These are phyloP conservation scores for Chrysomallon squamiferum DNA, from an alignment of 1,140 invertebrate genomes.

Conservation along the genomic window DNA sequence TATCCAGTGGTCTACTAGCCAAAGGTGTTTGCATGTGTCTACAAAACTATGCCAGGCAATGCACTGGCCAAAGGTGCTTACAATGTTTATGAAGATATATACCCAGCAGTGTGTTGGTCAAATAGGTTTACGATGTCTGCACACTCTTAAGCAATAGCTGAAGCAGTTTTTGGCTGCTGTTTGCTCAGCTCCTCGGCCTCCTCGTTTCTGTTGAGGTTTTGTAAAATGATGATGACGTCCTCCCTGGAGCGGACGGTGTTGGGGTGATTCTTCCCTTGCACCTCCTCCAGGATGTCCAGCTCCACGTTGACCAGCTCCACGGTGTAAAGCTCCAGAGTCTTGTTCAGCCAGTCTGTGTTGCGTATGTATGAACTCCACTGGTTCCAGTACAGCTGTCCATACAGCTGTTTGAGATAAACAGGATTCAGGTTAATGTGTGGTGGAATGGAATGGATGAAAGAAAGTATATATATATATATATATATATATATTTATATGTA, in stretches of 20 bases:
- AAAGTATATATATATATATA: no score
- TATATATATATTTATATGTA: no score
- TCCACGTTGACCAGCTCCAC: constrained; percentile 17
- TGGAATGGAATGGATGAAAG: no score
- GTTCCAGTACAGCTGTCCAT: constrained; percentile 37
- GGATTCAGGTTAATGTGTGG: no score
- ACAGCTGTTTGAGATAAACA: constrained; percentile 6
- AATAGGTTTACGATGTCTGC: no score
- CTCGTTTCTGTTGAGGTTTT: constrained; percentile 13
- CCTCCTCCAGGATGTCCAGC: constrained; percentile 21
- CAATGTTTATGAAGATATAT: no score
- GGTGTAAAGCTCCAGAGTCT: constrained; percentile 17
- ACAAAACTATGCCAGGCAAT: no score
- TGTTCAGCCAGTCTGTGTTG: constrained; percentile 10
- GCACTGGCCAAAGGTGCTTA: no score
- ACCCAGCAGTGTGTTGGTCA: no score
- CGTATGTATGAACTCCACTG: constrained; percentile 1
- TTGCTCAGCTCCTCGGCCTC: constrained; percentile 18
- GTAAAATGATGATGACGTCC: constrained; percentile 33
- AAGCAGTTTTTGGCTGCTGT: constrained; percentile 18
- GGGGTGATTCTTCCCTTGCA: constrained; percentile 30
- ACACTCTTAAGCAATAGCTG: constrained; percentile 9
- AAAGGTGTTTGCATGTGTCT: no score
- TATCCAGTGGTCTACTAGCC: no score
- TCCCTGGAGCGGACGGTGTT: constrained; percentile 31